phyloP scores from a whole-genome alignment of 2,113 vertebrate genomes.

The crab-eating macaque (Macaca fascicularis) region DNA sequence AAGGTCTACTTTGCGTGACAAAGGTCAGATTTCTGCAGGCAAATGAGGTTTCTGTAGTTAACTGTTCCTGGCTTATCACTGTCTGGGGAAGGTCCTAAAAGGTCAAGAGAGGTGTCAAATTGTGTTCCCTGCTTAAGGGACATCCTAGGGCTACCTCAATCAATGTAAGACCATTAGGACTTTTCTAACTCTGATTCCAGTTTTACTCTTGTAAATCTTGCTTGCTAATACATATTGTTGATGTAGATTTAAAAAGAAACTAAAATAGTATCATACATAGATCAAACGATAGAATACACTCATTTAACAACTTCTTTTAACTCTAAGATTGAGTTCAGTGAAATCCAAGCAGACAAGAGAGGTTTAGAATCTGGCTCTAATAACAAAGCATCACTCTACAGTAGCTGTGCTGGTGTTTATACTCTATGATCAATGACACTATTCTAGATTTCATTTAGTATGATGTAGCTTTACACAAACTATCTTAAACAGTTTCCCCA shows the following conservation, averaged over 20 bases:
- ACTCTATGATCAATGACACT: background rate
- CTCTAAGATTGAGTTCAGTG: background rate
- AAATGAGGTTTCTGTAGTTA: conserved; percentile 77
- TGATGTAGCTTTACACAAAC: background rate
- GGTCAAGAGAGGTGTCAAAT: conserved; percentile 84
- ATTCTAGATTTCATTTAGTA: background rate
- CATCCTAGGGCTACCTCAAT: conserved; percentile 76
- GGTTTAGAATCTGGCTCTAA: background rate
- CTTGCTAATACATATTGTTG: conserved; percentile 60
- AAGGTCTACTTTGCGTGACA: conserved; percentile 82
- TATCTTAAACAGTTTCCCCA: background rate
- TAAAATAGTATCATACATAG: conserved; percentile 15
- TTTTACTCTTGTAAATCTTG: conserved; percentile 78
- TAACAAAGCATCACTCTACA: background rate
- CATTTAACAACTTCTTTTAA: conserved; percentile 26
- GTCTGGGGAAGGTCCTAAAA: conserved; percentile 76
- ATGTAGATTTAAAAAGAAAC: conserved; percentile 71
- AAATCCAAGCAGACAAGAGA: conserved; percentile 46
- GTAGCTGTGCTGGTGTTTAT: background rate
- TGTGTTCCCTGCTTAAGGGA: conserved; percentile 82
- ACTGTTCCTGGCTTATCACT: conserved; percentile 78
- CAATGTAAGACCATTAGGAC: conserved; percentile 83
- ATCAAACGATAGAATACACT: background rate
- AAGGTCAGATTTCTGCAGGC: conserved; percentile 86
- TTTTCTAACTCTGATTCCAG: conserved; percentile 79